Conservation (phyloP, 2,888 invertebrate genomes). For the Drosophila greeni region DNA sequence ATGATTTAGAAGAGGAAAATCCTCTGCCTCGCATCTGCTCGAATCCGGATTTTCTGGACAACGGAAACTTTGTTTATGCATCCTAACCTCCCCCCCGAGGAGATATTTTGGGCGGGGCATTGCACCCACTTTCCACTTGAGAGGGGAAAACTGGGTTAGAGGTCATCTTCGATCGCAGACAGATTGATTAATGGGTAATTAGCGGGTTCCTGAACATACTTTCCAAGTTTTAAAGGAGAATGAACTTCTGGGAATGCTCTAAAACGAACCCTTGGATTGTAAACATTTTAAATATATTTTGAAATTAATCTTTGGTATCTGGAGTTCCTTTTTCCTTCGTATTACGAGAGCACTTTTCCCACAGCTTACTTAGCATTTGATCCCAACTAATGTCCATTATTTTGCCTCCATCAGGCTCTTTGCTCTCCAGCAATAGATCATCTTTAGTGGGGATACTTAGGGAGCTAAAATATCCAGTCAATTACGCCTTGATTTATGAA, state of each 20-base stretch:
- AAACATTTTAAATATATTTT: background rate
- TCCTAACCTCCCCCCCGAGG: background rate
- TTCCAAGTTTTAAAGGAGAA: background rate
- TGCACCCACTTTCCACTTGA: conserved; percentile 15
- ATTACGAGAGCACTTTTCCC: background rate
- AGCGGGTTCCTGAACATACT: background rate
- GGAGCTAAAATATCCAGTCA: conserved; percentile 38
- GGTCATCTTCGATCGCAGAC: conserved; percentile 18
- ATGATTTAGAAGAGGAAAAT: conserved; percentile 28
- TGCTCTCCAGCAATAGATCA: conserved; percentile 19
- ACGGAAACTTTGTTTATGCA: conserved; percentile 24
- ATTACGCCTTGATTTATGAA: conserved; percentile 66
- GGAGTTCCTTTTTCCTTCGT: background rate
- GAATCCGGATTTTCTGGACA: conserved; percentile 1
- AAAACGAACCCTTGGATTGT: background rate
- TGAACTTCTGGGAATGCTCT: background rate
- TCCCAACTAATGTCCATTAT: conserved; percentile 7
- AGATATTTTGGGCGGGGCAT: conserved; percentile 7
- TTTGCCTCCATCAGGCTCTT: background rate
- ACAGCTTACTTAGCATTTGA: too few relatives aligned
- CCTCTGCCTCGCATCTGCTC: conserved; percentile 23
- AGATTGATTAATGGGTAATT: background rate
- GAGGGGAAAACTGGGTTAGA: conserved; percentile 23
- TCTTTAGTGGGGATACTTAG: conserved; percentile 3
- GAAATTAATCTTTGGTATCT: background rate